Base-by-base conservation (phyloP, 1,140 invertebrate genomes). In the Bombus consobrinus region DNA sequence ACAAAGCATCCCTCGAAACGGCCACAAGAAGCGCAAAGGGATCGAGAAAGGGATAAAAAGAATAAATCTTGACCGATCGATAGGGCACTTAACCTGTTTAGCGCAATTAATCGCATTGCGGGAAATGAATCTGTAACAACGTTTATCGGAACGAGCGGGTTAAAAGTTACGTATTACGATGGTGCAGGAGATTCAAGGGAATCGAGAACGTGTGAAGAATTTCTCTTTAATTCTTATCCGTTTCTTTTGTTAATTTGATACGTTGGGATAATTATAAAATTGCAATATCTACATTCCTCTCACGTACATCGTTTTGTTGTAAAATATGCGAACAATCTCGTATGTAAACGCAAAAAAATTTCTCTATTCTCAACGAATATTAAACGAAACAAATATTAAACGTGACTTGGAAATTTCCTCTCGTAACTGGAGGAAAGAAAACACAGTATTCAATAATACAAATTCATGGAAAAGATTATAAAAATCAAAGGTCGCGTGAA, bases 71-170 rank as follows among this genome's bases (percentile, higher is more conserved):
- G 53, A 59, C 8, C 76, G 76, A 72, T 85, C 76, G 76, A 85
- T 84, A 57, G 34, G 32, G 32, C 66, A 59, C 75, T 84, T 79
- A 84, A 84, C 75, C 75, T 43, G 57, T 79, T 84, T 84, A 84
- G n/a, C 75, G 74, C 82, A 34, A 78, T 85, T 72, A 85, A 85
- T 85, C 83, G 76, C 53, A 80, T 72, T 72, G 41, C 76, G 39
- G 83, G 28, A 34, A 79, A 80, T 47, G 83, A 72, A 80, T 79
- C 76, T 41, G 62, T 76, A 75, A 62, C 59, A 28, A 74, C 28
- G 39, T 13, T 25, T 68, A 47, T 32, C 25, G 25, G 25, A 73
- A 28, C 39, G 28, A 39, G 39, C 34, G 12, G 15, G 25, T 73
- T 71, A 25, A 71, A 71, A 71, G 69, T 32, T 66, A 66, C 64